Conservation (phyloP, 2,888 invertebrate species). For the Pristionchus japonicus region DNA sequence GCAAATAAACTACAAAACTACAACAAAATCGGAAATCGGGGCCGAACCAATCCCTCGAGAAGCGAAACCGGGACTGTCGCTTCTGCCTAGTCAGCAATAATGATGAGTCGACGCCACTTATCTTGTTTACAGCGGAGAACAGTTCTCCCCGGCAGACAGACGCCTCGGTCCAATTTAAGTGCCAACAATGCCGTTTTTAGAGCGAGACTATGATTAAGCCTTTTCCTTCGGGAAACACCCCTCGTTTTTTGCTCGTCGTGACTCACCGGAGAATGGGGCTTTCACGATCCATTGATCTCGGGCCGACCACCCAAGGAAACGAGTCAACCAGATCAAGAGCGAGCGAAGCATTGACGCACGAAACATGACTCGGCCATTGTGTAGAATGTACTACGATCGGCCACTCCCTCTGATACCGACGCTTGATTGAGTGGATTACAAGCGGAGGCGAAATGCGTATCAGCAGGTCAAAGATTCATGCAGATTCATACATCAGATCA, state of each 20-base stretch:
- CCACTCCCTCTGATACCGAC: not conserved
- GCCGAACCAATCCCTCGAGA: too few species aligned
- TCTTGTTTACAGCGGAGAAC: not conserved
- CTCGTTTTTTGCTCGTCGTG: not conserved
- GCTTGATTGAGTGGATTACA: not conserved
- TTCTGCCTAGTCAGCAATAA: not conserved
- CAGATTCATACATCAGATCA: too few species aligned
- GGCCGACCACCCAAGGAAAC: constrained; percentile 5
- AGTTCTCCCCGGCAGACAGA: not conserved
- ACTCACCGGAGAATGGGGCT: not conserved
- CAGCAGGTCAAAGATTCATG: too few species aligned
- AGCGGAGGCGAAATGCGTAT: not conserved
- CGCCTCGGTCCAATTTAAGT: not conserved
- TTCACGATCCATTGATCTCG: not conserved
- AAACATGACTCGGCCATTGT: not conserved
- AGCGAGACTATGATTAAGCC: not conserved
- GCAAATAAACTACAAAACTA: not conserved
- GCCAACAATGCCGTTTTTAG: not conserved
- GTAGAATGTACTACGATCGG: not conserved
- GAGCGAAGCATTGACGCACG: not conserved
- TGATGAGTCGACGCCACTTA: not conserved
- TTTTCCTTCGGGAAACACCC: not conserved
- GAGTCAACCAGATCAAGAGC: not conserved
- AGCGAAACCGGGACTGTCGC: not conserved
- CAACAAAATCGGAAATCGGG: not conserved